These are phyloP conservation scores for Protomyctophum bolini DNA, from an alignment of 2,113 vertebrate genomes.

Conservation along the genomic window DNA sequence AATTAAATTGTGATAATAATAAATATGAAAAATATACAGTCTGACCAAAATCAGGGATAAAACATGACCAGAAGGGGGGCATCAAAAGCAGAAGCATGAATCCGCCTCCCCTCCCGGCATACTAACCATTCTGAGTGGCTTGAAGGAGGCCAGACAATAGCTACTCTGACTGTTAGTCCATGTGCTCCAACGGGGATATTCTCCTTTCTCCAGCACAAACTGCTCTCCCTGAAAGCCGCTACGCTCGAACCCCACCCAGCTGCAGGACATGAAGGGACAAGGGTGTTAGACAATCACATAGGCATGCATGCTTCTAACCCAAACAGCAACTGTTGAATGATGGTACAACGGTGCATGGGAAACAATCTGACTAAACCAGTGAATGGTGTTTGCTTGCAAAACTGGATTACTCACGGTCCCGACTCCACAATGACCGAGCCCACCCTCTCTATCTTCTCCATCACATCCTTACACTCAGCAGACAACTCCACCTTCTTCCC, in stretches of 20 bases:
- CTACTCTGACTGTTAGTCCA: slow-evolving; percentile 85
- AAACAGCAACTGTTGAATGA: not conserved
- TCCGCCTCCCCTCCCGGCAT: no score
- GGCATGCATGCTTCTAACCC: not conserved
- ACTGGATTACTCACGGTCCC: slow-evolving; percentile 79
- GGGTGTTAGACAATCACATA: not conserved
- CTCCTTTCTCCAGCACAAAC: slow-evolving; percentile 85
- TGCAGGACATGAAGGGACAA: slow-evolving; percentile 32
- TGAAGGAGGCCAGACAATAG: slow-evolving; percentile 80
- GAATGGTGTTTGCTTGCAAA: not conserved
- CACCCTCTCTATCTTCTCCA: slow-evolving; percentile 84
- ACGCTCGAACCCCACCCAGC: slow-evolving; percentile 83
- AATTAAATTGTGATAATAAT: no score
- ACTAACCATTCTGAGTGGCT: slow-evolving; percentile 82
- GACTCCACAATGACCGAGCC: slow-evolving; percentile 86
- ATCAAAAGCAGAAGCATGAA: no score
- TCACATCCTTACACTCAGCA: slow-evolving; percentile 83
- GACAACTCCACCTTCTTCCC: slow-evolving; percentile 84
- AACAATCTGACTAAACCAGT: no score
- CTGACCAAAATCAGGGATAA: not conserved
- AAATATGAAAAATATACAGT: not conserved
- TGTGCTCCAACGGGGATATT: slow-evolving; percentile 84
- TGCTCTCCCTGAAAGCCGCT: slow-evolving; percentile 80
- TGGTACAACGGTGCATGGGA: not conserved
- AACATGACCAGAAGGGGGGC: not conserved